phyloP scores from a whole-genome alignment of 2,113 vertebrate species.

The Mesitornis unicolor region DNA sequence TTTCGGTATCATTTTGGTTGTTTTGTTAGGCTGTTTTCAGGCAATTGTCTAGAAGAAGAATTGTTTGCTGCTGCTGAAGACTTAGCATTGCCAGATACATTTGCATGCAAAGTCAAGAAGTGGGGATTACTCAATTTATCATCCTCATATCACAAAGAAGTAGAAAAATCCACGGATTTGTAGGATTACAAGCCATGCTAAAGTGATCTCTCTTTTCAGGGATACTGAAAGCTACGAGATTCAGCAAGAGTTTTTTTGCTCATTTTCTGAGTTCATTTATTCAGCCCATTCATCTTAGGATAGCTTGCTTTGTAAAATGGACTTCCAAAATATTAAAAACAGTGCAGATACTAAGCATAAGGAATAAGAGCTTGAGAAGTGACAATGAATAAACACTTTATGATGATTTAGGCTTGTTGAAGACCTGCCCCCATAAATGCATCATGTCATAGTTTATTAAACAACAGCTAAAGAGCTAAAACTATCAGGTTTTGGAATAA shows the following conservation, averaged over 20 bases:
- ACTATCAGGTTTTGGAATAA: not conserved
- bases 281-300: not conserved
- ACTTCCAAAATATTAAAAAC: not conserved
- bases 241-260: not conserved
- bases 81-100: not conserved
- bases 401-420: not conserved
- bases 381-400: not conserved
- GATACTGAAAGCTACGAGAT: not conserved
- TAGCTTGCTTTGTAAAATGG: not conserved
- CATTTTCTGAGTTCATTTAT: not conserved
- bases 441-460: not conserved
- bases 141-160: not conserved
- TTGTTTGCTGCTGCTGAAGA: not conserved
- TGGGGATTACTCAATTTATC: not conserved
- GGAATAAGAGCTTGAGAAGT: not conserved
- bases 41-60: not conserved
- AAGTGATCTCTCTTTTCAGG: not conserved
- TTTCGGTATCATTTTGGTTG: not conserved
- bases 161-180: not conserved
- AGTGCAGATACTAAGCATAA: not conserved
- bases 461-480: not conserved
- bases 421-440: not conserved
- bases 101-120: not conserved
- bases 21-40: not conserved
- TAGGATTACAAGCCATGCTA: not conserved